These are phyloP conservation scores for Cottoperca gobio DNA, from an alignment of 2,797 vertebrate genomes.

Conservation along the genomic window DNA sequence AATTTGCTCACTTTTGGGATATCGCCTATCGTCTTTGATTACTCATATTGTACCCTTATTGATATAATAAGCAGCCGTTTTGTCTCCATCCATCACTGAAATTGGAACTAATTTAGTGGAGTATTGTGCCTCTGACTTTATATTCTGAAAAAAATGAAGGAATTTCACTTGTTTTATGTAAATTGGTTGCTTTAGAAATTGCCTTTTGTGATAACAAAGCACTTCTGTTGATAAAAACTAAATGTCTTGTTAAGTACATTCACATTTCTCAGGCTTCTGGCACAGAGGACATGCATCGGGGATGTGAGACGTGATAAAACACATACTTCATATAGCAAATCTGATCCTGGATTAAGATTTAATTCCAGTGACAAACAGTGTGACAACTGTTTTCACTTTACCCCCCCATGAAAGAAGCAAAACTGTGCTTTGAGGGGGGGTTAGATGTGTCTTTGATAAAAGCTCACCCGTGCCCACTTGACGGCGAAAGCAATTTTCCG, in stretches of 20 bases:
- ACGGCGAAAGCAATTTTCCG: slow-evolving; percentile 48
- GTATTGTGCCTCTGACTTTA: not conserved
- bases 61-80: slow-evolving; percentile 30
- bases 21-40: slow-evolving; percentile 23
- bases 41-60: slow-evolving; percentile 32
- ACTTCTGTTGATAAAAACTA: not conserved
- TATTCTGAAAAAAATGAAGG: slow-evolving; percentile 1
- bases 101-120: not conserved
- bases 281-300: not conserved
- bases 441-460: slow-evolving; percentile 23
- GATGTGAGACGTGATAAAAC: too few relatives aligned
- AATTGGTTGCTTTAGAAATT: slow-evolving; percentile 6
- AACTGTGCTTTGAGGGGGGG: not conserved
- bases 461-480: slow-evolving; percentile 1
- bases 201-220: not conserved
- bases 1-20: slow-evolving; percentile 23
- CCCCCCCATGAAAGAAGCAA: not conserved
- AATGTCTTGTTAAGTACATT: not conserved
- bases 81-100: slow-evolving; percentile 14
- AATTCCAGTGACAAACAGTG: not conserved
- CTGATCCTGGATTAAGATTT: not conserved
- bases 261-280: not conserved
- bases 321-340: too few relatives aligned
- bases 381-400: not conserved
- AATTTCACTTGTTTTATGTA: slow-evolving; percentile 5